A percentile compares a stretch with the other conserved stretches of the same genome.
phyloP scores from a whole-genome alignment of 1,140 invertebrate species.

The Halictus rubicundus region DNA sequence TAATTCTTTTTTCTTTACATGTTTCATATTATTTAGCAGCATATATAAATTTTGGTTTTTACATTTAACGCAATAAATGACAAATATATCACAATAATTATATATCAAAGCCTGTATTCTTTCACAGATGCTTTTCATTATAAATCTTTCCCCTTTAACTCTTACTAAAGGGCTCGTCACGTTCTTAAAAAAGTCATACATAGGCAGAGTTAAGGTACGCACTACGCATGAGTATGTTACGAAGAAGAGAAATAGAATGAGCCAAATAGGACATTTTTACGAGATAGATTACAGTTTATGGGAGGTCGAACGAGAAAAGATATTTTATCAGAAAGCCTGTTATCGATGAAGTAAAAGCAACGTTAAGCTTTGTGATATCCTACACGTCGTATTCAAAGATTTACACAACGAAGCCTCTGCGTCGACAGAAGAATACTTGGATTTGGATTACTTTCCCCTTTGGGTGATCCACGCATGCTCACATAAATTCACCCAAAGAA shows the following conservation, averaged over 20 bases:
- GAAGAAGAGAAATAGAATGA: conserved; percentile 2
- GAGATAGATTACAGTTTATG: conserved; percentile 59
- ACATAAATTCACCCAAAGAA: background rate
- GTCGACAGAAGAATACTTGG: conserved; percentile 27
- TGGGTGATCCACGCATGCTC: background rate
- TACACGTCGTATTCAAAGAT: conserved; percentile 16
- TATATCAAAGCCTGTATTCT: too few relatives aligned
- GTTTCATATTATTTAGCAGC: too few relatives aligned
- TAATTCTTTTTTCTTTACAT: too few relatives aligned
- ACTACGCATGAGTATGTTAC: background rate
- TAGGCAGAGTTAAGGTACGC: too few relatives aligned
- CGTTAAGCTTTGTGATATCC: conserved; percentile 59
- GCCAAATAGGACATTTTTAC: conserved; percentile 45
- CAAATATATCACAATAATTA: too few relatives aligned
- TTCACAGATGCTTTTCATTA: too few relatives aligned
- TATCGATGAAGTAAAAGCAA: conserved; percentile 66
- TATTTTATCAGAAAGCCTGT: conserved; percentile 67
- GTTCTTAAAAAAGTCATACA: too few relatives aligned
- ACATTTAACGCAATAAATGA: too few relatives aligned
- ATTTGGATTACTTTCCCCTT: conserved; percentile 13
- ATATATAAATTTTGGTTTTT: too few relatives aligned
- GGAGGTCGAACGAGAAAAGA: conserved; percentile 49
- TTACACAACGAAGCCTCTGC: conserved; percentile 1
- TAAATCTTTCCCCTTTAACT: too few relatives aligned
- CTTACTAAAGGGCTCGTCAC: too few relatives aligned